A percentile compares a stretch with the other conserved stretches of the same genome.
phyloP scores from a whole-genome alignment of 2,797 vertebrate species.

The Crocodylus rhombifer region DNA sequence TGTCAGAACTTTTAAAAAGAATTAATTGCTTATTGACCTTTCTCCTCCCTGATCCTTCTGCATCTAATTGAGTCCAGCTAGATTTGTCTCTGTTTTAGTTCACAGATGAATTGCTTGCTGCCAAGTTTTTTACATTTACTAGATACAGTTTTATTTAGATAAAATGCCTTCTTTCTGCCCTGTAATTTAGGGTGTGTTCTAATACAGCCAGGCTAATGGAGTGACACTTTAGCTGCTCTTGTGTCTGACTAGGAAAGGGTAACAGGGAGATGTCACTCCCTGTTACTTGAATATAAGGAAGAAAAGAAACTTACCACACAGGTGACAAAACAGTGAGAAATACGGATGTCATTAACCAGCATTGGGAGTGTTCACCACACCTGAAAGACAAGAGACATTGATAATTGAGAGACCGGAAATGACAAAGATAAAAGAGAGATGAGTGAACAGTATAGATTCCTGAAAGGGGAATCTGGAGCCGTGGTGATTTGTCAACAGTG shows the following conservation, averaged over 20 bases:
- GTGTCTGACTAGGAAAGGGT: neutral
- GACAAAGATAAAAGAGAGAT: too few relatives aligned
- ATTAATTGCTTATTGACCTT: constrained; percentile 1
- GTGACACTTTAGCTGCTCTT: neutral
- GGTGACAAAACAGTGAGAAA: too few relatives aligned
- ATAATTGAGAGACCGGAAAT: too few relatives aligned
- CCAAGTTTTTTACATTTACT: constrained; percentile 16
- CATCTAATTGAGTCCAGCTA: constrained; percentile 31
- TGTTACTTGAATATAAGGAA: too few relatives aligned
- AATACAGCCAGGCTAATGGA: neutral
- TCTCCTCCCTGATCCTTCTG: constrained; percentile 7
- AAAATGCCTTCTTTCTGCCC: neutral
- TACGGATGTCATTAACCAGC: too few relatives aligned
- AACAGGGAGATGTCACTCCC: rapidly evolving
- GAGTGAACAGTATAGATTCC: too few relatives aligned
- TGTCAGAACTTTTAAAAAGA: constrained; percentile 8
- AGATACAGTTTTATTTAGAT: constrained; percentile 26
- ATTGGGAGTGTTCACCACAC: too few relatives aligned
- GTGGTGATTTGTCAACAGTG: too few relatives aligned
- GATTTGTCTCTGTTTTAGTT: neutral
- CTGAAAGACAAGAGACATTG: too few relatives aligned
- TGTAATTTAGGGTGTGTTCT: constrained; percentile 6
- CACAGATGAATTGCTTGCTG: neutral
- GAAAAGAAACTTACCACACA: too few relatives aligned
- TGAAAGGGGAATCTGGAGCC: too few relatives aligned